These are phyloP conservation scores for Sternotherus odoratus DNA, from an alignment of 2,797 vertebrate species.

Conservation along the genomic window DNA sequence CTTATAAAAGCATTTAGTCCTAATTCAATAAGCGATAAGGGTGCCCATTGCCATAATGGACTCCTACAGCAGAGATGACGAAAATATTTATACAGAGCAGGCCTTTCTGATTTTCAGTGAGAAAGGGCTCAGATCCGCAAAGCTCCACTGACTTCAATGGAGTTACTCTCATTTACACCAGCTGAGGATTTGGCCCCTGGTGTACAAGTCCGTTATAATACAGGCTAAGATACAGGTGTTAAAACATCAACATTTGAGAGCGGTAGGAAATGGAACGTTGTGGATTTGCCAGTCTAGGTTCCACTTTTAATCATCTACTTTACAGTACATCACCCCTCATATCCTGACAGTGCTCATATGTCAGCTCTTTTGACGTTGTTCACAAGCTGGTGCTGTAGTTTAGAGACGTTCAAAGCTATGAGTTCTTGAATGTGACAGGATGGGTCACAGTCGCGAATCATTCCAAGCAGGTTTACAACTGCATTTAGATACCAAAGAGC, in stretches of 20 bases:
- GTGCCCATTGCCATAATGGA: neutral
- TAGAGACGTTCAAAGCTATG: neutral
- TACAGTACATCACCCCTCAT: neutral
- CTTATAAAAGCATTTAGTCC: neutral
- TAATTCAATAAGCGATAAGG: neutral
- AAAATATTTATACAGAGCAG: neutral
- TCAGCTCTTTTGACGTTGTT: conserved; percentile 16
- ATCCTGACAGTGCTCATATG: conserved; percentile 8
- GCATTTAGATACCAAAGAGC: neutral
- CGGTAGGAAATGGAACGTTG: neutral
- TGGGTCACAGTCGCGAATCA: neutral
- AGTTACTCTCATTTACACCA: neutral
- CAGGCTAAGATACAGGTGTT: neutral
- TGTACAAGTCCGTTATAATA: neutral
- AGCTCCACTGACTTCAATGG: neutral
- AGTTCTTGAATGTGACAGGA: conserved; percentile 17
- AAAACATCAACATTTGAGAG: neutral
- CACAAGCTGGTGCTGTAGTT: conserved; percentile 5
- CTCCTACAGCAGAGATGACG: neutral
- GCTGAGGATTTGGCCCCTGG: neutral
- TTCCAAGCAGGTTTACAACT: neutral
- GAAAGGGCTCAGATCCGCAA: neutral
- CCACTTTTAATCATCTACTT: conserved; percentile 42
- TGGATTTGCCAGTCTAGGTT: neutral
- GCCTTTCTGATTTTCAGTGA: neutral